Evolutionary conservation across 1,140 invertebrate species (phyloP).

Genomic region (Megalopta genalis): DNA sequence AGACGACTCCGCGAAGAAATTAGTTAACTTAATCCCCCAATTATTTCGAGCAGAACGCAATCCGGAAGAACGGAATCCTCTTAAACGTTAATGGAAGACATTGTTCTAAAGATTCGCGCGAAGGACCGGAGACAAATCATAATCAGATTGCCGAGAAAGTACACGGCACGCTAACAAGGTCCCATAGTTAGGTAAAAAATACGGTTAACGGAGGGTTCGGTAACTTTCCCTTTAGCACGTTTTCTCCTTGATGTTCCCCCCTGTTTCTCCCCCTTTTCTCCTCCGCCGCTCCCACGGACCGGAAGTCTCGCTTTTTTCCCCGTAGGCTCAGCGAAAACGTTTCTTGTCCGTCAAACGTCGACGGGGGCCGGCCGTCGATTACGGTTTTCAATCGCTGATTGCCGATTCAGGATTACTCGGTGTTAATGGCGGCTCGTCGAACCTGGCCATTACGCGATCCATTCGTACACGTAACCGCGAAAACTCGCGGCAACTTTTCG

Average conservation of each 20-base stretch:
- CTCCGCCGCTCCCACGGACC: no score
- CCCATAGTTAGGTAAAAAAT: neutral
- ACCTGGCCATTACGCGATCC: constrained; percentile 3
- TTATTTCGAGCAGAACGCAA: constrained; percentile 4
- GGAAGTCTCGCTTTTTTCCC: neutral
- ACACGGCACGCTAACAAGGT: neutral
- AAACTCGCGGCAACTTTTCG: constrained; percentile 7
- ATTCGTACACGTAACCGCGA: constrained; percentile 15
- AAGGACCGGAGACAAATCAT: neutral
- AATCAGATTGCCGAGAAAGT: neutral
- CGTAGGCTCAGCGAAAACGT: constrained; percentile 23
- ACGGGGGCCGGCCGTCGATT: constrained; percentile 32
- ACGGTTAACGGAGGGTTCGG: constrained; percentile 1
- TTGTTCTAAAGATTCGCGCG: neutral
- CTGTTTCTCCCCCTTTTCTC: no score
- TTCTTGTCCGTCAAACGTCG: constrained; percentile 51
- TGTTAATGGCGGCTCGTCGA: constrained; percentile 54
- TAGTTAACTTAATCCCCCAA: neutral
- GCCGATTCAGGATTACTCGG: constrained; percentile 60
- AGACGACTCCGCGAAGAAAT: neutral
- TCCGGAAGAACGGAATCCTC: neutral
- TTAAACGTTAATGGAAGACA: neutral
- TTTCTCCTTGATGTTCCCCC: constrained; percentile 4
- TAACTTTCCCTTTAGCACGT: constrained; percentile 3
- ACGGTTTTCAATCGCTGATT: constrained; percentile 56